Evolutionary conservation across 2,113 vertebrate species (phyloP).

Genomic region (Platysteira castanea): DNA sequence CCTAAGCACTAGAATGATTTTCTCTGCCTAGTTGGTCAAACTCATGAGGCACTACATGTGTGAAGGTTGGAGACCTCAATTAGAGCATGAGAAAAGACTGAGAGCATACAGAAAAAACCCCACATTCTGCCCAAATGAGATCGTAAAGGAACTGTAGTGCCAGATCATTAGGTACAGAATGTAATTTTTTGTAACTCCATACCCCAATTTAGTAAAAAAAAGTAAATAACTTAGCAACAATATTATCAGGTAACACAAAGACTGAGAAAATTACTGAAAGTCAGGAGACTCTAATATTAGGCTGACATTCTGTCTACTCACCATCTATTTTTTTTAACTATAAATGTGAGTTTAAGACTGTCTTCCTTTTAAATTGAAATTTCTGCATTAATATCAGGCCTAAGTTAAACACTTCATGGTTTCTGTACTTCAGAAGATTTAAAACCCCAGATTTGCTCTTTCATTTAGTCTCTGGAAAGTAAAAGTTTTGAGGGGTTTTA

Average conservation of each 20-base stretch:
- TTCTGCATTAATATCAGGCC: slow-evolving; percentile 17
- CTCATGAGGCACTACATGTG: slow-evolving; percentile 14
- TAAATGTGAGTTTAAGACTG: slow-evolving; percentile 36
- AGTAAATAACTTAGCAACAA: neutral
- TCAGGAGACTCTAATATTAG: neutral
- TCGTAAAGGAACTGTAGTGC: neutral
- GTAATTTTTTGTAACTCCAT: neutral
- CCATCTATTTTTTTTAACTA: slow-evolving; percentile 14
- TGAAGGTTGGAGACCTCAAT: slow-evolving; percentile 32
- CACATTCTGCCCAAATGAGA: slow-evolving; percentile 19
- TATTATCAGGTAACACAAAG: neutral
- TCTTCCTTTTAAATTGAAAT: slow-evolving; percentile 41
- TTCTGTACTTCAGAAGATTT: slow-evolving; percentile 51
- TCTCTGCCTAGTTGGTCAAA: slow-evolving; percentile 52
- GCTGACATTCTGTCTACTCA: slow-evolving; percentile 34
- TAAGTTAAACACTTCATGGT: neutral
- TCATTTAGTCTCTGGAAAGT: slow-evolving; percentile 46
- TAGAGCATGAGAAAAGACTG: slow-evolving; percentile 42
- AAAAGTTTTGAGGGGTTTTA: slow-evolving; percentile 44
- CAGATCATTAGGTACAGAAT: slow-evolving; percentile 6
- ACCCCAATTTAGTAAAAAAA: neutral
- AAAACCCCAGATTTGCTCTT: neutral
- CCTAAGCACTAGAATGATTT: slow-evolving; percentile 42
- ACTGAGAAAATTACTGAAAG: neutral
- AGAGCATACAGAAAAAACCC: neutral